phyloP scores from a whole-genome alignment of 2,888 invertebrate species.

The Xestia xanthographa region DNA sequence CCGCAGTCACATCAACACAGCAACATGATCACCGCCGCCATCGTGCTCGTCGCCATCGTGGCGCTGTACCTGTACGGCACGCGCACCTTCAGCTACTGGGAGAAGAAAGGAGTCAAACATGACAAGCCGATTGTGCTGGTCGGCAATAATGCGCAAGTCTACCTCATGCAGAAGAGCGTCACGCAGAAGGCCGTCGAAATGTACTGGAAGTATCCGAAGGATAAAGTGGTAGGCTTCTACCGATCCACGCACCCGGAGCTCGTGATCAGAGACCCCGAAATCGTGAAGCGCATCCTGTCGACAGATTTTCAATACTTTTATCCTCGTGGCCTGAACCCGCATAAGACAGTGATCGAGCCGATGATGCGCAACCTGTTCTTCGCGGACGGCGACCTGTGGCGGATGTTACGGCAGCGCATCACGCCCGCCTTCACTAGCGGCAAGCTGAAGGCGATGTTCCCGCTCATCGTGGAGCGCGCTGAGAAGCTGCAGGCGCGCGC shows the following conservation, averaged over 20 bases:
- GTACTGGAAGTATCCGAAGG: constrained; percentile 78
- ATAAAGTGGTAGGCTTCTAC: constrained; percentile 77
- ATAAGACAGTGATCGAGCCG: constrained; percentile 75
- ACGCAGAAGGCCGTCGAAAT: constrained; percentile 71
- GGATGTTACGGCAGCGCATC: constrained; percentile 80
- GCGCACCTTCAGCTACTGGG: constrained; percentile 77
- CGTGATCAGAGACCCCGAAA: constrained; percentile 76
- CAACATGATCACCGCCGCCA: constrained; percentile 47
- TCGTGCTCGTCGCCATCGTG: constrained; percentile 54
- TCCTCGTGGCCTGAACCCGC: constrained; percentile 73
- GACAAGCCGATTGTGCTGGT: constrained; percentile 73
- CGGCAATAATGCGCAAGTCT: constrained; percentile 70
- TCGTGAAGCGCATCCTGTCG: constrained; percentile 73
- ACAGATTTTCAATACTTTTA: constrained; percentile 77
- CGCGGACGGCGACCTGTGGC: constrained; percentile 83
- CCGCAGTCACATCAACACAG: background rate
- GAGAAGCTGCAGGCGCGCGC: constrained; percentile 74
- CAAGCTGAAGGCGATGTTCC: constrained; percentile 82
- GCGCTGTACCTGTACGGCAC: constrained; percentile 75
- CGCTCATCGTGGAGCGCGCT: constrained; percentile 78
- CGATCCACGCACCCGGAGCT: constrained; percentile 72
- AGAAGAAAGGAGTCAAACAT: constrained; percentile 74
- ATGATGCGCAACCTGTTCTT: constrained; percentile 79
- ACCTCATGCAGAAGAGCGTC: constrained; percentile 70
- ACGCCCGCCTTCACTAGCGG: constrained; percentile 82